Percentiles rank a stretch among this genome's conserved stretches.
phyloP scores from a whole-genome alignment of 2,888 invertebrate species.

The Caenorhabditis sp. region DNA sequence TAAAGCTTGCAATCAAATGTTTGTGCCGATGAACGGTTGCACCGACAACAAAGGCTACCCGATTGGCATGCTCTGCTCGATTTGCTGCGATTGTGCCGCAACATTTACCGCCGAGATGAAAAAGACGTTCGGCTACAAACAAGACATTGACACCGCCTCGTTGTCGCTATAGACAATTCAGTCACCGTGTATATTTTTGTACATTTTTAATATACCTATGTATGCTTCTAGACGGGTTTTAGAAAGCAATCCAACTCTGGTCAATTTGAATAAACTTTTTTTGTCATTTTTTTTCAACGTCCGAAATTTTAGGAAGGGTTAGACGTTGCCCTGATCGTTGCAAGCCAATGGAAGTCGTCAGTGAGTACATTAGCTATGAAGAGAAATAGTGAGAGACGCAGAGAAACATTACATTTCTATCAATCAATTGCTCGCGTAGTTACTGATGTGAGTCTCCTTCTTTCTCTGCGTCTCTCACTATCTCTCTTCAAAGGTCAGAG shows the following conservation, averaged over 20 bases:
- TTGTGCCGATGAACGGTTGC: constrained; percentile 64
- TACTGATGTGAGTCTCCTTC: too few relatives aligned
- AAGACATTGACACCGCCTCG: constrained; percentile 16
- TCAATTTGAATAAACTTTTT: neutral
- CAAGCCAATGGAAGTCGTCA: too few relatives aligned
- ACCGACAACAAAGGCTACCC: constrained; percentile 60
- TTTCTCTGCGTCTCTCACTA: too few relatives aligned
- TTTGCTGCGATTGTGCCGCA: constrained; percentile 64
- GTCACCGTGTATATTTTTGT: neutral
- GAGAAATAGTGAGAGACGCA: too few relatives aligned
- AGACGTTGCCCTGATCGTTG: too few relatives aligned
- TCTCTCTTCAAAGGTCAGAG: too few relatives aligned
- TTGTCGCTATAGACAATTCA: neutral
- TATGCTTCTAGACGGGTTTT: neutral
- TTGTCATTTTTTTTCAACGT: too few relatives aligned
- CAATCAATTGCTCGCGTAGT: too few relatives aligned
- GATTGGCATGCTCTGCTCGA: constrained; percentile 66
- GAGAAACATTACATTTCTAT: too few relatives aligned
- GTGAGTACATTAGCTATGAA: too few relatives aligned
- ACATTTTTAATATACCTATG: constrained; percentile 3
- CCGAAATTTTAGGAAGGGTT: too few relatives aligned
- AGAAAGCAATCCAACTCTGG: neutral
- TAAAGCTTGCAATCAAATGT: constrained; percentile 60
- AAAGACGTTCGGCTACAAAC: constrained; percentile 58
- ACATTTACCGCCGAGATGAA: constrained; percentile 59